phyloP scores from a whole-genome alignment of 2,888 invertebrate species.

The Hoplodrina ambigua region DNA sequence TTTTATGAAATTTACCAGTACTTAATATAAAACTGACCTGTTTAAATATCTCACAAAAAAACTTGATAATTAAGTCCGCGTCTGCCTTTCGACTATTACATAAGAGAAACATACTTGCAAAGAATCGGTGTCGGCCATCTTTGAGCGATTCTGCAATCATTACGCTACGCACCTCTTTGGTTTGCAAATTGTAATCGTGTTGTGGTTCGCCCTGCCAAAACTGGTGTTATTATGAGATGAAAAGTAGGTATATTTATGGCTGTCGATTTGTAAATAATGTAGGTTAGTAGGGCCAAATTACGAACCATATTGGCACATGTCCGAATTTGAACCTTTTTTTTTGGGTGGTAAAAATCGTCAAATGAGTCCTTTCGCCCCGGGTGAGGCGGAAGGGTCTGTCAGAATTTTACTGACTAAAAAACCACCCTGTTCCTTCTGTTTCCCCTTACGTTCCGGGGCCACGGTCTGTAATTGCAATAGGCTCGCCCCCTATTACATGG shows the following conservation, averaged over 20 bases:
- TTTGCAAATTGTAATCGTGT: conserved; percentile 10
- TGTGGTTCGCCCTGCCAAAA: conserved; percentile 31
- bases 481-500: too few relatives aligned
- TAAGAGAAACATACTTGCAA: conserved; percentile 33
- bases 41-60: neutral
- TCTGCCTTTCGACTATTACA: conserved; percentile 53
- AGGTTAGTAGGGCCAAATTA: neutral
- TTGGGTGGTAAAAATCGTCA: too few relatives aligned
- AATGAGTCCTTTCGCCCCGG: too few relatives aligned
- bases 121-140: conserved; percentile 50
- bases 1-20: neutral
- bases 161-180: conserved; percentile 16
- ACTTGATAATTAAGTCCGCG: conserved; percentile 10
- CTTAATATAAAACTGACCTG: neutral
- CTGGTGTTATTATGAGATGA: neutral
- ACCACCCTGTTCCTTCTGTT: too few relatives aligned
- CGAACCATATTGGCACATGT: too few relatives aligned
- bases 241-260: conserved; percentile 14
- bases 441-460: too few relatives aligned
- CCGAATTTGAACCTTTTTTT: too few relatives aligned
- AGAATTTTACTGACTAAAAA: too few relatives aligned
- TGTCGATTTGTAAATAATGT: neutral
- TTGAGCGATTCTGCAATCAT: conserved; percentile 44
- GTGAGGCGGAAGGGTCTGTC: too few relatives aligned
- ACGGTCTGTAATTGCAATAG: too few relatives aligned